Evolutionary conservation across 2,797 vertebrate genomes (phyloP).

Genomic region (Scleropages formosus): DNA sequence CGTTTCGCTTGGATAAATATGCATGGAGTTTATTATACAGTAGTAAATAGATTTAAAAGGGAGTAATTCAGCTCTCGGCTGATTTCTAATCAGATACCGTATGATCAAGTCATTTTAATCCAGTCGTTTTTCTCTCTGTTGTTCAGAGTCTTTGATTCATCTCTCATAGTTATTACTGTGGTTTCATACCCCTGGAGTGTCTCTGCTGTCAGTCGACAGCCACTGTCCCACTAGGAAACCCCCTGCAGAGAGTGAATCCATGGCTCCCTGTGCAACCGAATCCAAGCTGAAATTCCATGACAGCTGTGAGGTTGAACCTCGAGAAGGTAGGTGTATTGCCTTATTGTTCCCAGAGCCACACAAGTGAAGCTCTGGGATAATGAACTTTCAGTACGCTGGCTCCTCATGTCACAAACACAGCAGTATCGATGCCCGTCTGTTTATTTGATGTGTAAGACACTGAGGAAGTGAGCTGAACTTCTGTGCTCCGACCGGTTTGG

Average conservation of each 20-base stretch:
- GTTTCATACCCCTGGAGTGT: not conserved
- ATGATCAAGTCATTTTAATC: not conserved
- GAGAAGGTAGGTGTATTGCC: no score
- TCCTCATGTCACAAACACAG: no score
- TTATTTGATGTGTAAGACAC: no score
- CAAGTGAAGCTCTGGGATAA: no score
- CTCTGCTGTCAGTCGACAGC: no score
- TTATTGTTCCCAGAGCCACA: no score
- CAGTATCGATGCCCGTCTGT: no score
- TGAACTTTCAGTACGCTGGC: no score
- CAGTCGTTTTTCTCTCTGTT: not conserved
- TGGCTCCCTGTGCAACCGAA: not conserved
- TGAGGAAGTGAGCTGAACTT: no score
- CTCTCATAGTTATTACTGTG: constrained; percentile 1
- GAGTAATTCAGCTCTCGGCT: constrained; percentile 21
- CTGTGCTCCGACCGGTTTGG: no score
- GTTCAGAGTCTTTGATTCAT: constrained; percentile 29
- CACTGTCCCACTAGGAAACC: not conserved
- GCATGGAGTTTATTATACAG: constrained; percentile 23
- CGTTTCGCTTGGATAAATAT: constrained; percentile 37
- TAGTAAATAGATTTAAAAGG: not conserved
- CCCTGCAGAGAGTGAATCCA: not conserved
- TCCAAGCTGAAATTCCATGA: no score
- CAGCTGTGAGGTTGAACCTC: no score
- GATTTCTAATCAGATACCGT: constrained; percentile 4